Evolutionary conservation across 2,888 invertebrate species (phyloP).

Genomic region (Geotrupes spiniger): DNA sequence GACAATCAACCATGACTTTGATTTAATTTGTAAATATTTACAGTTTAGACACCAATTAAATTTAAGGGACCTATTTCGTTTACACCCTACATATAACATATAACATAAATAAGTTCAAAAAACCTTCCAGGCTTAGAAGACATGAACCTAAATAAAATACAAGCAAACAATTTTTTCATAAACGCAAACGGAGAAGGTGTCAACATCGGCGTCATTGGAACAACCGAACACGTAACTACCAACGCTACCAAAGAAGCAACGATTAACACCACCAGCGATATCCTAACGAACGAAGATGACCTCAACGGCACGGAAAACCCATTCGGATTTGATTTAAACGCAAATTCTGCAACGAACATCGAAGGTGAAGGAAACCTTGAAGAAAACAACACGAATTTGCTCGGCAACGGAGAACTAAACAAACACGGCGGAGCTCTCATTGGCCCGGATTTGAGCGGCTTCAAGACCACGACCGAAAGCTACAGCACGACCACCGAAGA

Average conservation of each 20-base stretch:
- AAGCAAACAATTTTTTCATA: too few relatives aligned
- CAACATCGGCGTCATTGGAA: too few relatives aligned
- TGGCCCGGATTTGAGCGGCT: conserved; percentile 4
- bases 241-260: neutral
- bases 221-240: too few relatives aligned
- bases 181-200: too few relatives aligned
- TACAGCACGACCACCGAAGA: conserved; percentile 1
- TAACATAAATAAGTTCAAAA: too few relatives aligned
- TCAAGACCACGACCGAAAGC: conserved; percentile 7
- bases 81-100: too few relatives aligned
- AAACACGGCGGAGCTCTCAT: conserved; percentile 3
- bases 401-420: neutral
- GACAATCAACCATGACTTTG: too few relatives aligned
- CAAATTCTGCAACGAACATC: conserved; percentile 4
- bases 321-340: conserved; percentile 13
- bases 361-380: neutral
- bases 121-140: too few relatives aligned
- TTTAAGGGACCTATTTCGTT: too few relatives aligned
- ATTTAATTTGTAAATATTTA: too few relatives aligned
- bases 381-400: neutral
- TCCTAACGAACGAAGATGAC: neutral
- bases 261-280: neutral
- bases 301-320: conserved; percentile 9
- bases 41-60: too few relatives aligned
- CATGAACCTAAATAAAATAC: too few relatives aligned